phyloP scores from a whole-genome alignment of 2,113 vertebrate genomes.

The Limanda limanda region DNA sequence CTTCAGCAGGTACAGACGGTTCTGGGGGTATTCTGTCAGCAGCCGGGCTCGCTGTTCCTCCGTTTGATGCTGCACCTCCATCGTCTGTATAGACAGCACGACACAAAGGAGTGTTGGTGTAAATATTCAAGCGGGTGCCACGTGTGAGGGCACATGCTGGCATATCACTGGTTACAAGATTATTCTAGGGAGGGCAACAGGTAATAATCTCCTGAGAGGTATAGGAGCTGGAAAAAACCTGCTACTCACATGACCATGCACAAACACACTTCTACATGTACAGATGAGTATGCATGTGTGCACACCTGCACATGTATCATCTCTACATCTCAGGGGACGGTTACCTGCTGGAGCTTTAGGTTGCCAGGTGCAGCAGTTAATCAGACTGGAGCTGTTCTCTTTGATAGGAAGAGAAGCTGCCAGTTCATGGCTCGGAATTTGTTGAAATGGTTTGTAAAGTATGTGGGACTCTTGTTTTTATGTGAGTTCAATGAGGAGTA shows the following conservation, averaged over 20 bases:
- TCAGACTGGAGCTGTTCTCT: constrained; percentile 33
- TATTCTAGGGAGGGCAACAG: background rate
- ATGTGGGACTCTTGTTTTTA: constrained; percentile 8
- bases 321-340: background rate
- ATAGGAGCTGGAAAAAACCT: background rate
- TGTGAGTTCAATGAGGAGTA: background rate
- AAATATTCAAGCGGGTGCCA: constrained; percentile 24
- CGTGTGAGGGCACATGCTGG: constrained; percentile 6
- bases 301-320: background rate
- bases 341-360: constrained; percentile 22
- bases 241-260: background rate
- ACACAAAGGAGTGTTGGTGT: constrained; percentile 22
- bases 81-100: constrained; percentile 67
- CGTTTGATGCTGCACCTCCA: constrained; percentile 86
- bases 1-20: constrained; percentile 89
- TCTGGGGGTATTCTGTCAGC: constrained; percentile 80
- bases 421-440: constrained; percentile 43
- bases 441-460: constrained; percentile 12
- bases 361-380: constrained; percentile 43
- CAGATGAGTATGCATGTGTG: background rate
- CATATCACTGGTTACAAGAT: constrained; percentile 1
- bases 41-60: constrained; percentile 87
- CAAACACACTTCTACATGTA: background rate
- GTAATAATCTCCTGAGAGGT: constrained; percentile 23
- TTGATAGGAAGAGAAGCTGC: constrained; percentile 30